These are phyloP conservation scores for Malthinus seriepunctatus DNA, from an alignment of 2,888 invertebrate species.

Conservation along the genomic window DNA sequence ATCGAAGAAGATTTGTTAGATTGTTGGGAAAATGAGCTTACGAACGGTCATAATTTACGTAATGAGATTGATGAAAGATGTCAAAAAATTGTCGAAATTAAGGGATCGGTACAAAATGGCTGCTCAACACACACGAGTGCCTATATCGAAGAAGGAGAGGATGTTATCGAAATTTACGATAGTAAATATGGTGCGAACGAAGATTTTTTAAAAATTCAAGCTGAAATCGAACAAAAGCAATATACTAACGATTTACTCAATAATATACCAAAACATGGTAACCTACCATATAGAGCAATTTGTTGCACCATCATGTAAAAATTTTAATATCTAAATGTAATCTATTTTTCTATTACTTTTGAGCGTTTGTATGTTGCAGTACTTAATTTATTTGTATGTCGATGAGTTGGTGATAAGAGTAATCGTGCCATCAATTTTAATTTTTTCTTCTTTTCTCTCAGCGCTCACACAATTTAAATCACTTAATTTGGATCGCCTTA, in stretches of 20 bases:
- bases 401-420: neutral
- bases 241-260: constrained; percentile 31
- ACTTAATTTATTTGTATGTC: constrained; percentile 11
- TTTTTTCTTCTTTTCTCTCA: constrained; percentile 4
- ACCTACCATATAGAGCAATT: constrained; percentile 50
- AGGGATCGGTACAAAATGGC: constrained; percentile 5
- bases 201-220: constrained; percentile 48
- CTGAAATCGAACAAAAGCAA: constrained; percentile 41
- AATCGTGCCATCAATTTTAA: constrained; percentile 8
- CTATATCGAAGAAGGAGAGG: constrained; percentile 38
- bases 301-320: constrained; percentile 53
- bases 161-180: constrained; percentile 48
- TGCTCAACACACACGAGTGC: constrained; percentile 11
- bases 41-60: constrained; percentile 13
- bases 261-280: constrained; percentile 41
- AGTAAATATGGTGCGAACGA: constrained; percentile 53
- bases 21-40: constrained; percentile 53
- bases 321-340: constrained; percentile 10
- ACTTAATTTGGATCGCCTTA: no score
- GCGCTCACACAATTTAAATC: neutral
- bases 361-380: constrained; percentile 21
- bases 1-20: constrained; percentile 56
- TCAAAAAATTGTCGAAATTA: constrained; percentile 6
- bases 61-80: constrained; percentile 8
- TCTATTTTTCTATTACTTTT: constrained; percentile 28